phyloP scores from a whole-genome alignment of 2,888 invertebrate genomes.

The Macrophya annulata region DNA sequence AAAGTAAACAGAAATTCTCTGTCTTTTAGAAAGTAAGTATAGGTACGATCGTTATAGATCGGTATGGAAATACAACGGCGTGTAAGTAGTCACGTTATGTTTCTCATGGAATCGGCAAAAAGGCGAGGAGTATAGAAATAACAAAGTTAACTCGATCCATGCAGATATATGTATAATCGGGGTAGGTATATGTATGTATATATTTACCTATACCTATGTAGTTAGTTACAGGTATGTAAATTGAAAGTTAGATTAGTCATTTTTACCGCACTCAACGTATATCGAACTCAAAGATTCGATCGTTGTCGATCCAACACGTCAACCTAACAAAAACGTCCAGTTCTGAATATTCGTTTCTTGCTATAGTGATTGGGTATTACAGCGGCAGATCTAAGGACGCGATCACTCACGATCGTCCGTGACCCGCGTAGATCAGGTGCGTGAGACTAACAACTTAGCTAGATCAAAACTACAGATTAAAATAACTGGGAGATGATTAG shows the following conservation, averaged over 20 bases:
- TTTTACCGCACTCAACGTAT: background rate
- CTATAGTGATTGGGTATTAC: background rate
- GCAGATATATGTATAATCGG: background rate
- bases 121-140: background rate
- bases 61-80: constrained; percentile 42
- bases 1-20: constrained; percentile 9
- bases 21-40: constrained; percentile 30
- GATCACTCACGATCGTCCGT: constrained; percentile 13
- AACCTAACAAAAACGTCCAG: background rate
- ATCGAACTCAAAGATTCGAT: background rate
- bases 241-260: constrained; percentile 23
- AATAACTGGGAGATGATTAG: background rate
- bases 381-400: background rate
- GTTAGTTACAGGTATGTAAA: background rate
- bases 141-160: background rate
- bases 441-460: constrained; percentile 10
- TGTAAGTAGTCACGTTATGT: constrained; percentile 37
- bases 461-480: constrained; percentile 18
- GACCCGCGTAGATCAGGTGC: constrained; percentile 38
- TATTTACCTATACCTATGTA: background rate
- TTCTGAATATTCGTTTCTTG: background rate
- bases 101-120: constrained; percentile 44
- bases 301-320: background rate
- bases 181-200: background rate
- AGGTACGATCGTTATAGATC: background rate